phyloP scores from a whole-genome alignment of 2,888 invertebrate genomes.

The Caenorhabditis sinica region DNA sequence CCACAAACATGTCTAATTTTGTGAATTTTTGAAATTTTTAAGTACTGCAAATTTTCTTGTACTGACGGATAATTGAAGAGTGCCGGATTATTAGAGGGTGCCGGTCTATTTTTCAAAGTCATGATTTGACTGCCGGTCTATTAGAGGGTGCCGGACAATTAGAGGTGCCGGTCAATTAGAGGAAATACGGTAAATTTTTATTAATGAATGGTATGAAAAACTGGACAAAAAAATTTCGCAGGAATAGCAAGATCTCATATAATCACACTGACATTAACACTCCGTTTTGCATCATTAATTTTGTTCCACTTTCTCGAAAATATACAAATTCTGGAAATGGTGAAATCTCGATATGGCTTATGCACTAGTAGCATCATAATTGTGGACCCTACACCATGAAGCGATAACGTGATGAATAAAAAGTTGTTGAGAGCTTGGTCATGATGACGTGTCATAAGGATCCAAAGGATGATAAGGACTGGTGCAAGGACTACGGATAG shows the following conservation, averaged over 20 bases:
- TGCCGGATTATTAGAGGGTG: too few relatives aligned
- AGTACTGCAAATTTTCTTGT: too few relatives aligned
- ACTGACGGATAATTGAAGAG: too few relatives aligned
- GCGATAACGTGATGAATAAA: neutral
- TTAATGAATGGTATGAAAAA: too few relatives aligned
- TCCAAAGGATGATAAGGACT: neutral
- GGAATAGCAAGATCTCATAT: neutral
- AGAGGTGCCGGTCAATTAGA: too few relatives aligned
- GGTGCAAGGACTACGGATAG: neutral
- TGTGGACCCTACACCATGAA: slow-evolving; percentile 8
- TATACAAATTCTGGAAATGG: neutral
- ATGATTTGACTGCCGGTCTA: too few relatives aligned
- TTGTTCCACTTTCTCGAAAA: neutral
- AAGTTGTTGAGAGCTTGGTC: slow-evolving; percentile 13
- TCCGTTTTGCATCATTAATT: neutral
- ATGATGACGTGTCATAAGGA: neutral
- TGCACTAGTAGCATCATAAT: slow-evolving; percentile 12
- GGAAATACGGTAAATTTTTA: too few relatives aligned
- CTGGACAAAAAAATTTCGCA: neutral
- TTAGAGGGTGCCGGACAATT: too few relatives aligned
- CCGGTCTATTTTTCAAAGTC: too few relatives aligned
- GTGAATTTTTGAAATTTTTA: too few relatives aligned
- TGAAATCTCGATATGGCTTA: slow-evolving; percentile 13
- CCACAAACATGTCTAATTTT: too few relatives aligned
- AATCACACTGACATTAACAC: neutral